Evolutionary conservation across 2,797 vertebrate genomes (phyloP).

Genomic region (Dallia pectoralis): DNA sequence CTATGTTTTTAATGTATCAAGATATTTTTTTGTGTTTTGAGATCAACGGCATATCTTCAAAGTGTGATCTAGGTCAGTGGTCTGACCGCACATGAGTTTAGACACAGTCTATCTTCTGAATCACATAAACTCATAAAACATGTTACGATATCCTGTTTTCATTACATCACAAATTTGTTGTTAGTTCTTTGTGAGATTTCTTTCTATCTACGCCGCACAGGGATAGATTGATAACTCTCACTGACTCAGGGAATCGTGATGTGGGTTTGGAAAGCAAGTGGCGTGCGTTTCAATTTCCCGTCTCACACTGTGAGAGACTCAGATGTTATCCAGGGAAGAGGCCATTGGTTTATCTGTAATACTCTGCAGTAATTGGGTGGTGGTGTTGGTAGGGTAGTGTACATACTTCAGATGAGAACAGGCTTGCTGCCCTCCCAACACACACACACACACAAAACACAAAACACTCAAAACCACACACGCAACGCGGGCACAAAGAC

Average conservation of each 20-base stretch:
- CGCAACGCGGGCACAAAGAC: slow-evolving; percentile 30
- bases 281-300: slow-evolving; percentile 17
- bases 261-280: not conserved
- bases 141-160: slow-evolving; percentile 10
- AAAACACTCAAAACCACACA: too few species aligned
- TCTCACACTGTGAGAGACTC: slow-evolving; percentile 39
- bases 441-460: slow-evolving; percentile 22
- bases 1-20: not conserved
- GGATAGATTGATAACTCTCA: not conserved
- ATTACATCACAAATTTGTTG: not conserved
- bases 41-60: slow-evolving; percentile 9
- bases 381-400: slow-evolving; percentile 48
- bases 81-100: not conserved
- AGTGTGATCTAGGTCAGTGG: not conserved
- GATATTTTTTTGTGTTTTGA: slow-evolving; percentile 4
- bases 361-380: slow-evolving; percentile 22
- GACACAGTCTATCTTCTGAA: not conserved
- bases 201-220: slow-evolving; percentile 3
- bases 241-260: not conserved
- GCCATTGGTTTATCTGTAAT: slow-evolving; percentile 36
- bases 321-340: slow-evolving; percentile 37
- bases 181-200: not conserved
- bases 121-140: not conserved
- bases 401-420: slow-evolving; percentile 11
- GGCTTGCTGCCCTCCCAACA: not conserved